These are phyloP conservation scores for Hemaris fuciformis DNA, from an alignment of 2,888 invertebrate species.

Conservation along the genomic window DNA sequence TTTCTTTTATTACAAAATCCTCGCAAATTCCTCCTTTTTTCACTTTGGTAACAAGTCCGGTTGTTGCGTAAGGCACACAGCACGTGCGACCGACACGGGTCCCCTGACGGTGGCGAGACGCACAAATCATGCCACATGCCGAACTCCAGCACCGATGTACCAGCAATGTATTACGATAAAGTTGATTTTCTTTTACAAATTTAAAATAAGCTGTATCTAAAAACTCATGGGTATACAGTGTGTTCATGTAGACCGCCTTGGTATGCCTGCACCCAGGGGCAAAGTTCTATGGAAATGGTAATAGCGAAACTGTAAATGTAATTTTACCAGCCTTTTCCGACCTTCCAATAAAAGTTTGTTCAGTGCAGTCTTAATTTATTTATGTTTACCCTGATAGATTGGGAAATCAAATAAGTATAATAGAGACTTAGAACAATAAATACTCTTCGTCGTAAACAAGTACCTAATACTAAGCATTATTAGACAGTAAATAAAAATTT, in stretches of 20 bases:
- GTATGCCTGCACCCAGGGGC: no score
- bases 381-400: no score
- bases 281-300: not conserved
- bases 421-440: no score
- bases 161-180: constrained; percentile 8
- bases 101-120: constrained; percentile 52
- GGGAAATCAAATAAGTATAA: no score
- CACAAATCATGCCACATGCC: constrained; percentile 73
- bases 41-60: not conserved
- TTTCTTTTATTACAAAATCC: not conserved
- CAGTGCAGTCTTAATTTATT: no score
- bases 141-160: constrained; percentile 11
- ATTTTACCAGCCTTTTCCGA: no score
- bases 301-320: no score
- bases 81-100: constrained; percentile 68
- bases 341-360: no score
- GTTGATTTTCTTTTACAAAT: constrained; percentile 9
- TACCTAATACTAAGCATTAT: no score
- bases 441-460: no score
- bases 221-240: not conserved
- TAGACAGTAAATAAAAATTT: no score
- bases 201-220: not conserved
- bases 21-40: not conserved
- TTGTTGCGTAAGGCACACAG: constrained; percentile 41
- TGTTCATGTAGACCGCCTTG: no score